Evolutionary conservation across 37 sponge, comb jelly and placozoan species (phyloP), one percentile per base, ranked within the genome.

Genomic region (Chondrosia reniformis): DNA sequence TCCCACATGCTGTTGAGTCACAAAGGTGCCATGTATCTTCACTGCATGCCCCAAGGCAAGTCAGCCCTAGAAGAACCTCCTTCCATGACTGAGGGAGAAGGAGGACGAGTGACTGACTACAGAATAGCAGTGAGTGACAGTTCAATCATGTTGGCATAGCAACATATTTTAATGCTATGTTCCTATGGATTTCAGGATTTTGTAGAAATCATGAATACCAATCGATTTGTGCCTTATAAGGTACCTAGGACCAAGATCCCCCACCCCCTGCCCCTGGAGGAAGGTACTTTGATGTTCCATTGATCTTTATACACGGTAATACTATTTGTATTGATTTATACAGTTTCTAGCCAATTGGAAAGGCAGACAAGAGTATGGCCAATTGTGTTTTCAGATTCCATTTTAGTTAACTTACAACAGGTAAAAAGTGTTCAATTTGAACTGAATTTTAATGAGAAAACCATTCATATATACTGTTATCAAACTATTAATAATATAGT

Each of bases 91-190:
- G 90, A 88, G 55, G 91, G 88, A 15, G 84, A 82, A 78, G 95
- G 95, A 33, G 95, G 97, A 8, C 31, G 89, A 30, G 80, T 94
- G 45, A 89, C 91, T 21, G 97, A 96, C 89, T 96, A 94, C 84
- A 71, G 97, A 49, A 91, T 91, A 24, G 44, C 91, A 1, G 91
- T 86, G 40, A 64, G 86, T 59, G 41, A 37, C 0, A 22, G 28
- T 3, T 1, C 2, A n/a, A 10, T 4, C 22, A 21, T 67, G 1
- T 67, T 67, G 69, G 76, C 24, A 21, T 46, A 17, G 57, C 24
- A 31, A 31, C 22, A 31, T 19, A 28, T 21, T 36, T 3, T 6
- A 4, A 3, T 4, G 25, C 30, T 25, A 2, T 62, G 19, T 67
- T 43, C 25, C 4, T 19, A 45, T 22, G 21, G 2, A 7, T 25